Percentiles rank a stretch among this genome's conserved stretches.
phyloP scores from a whole-genome alignment of 2,113 vertebrate species.

The Empidonax traillii region DNA sequence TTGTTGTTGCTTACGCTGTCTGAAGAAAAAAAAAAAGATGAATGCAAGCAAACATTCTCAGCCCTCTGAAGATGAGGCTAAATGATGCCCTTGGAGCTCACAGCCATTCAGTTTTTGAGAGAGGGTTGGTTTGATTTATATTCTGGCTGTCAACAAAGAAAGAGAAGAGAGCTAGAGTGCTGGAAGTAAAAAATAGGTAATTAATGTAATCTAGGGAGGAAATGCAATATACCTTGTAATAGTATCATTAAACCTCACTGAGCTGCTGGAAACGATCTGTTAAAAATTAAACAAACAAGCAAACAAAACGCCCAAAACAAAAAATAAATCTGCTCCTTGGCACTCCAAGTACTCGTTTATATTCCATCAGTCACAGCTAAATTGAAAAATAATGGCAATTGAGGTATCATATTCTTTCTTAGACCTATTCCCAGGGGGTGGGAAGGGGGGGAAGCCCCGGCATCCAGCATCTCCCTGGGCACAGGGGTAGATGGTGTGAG shows the following conservation, averaged over 20 bases:
- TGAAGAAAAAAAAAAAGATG: background rate
- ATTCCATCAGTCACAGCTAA: background rate
- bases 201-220: constrained; percentile 15
- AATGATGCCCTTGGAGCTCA: constrained; percentile 25
- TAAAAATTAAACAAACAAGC: background rate
- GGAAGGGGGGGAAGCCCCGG: background rate
- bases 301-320: background rate
- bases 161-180: background rate
- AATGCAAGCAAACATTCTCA: background rate
- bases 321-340: background rate
- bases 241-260: background rate
- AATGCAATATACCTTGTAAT: constrained; percentile 13
- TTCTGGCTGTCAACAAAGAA: background rate
- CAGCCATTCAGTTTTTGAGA: background rate
- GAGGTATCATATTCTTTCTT: background rate
- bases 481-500: background rate
- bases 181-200: constrained; percentile 10
- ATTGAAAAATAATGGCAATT: background rate
- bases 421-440: background rate
- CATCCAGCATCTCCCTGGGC: background rate
- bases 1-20: background rate
- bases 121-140: constrained; percentile 7
- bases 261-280: background rate
- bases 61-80: background rate
- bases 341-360: background rate